Base-by-base conservation (phyloP, 2,888 invertebrate genomes). In the Drosophila mayaguana region DNA sequence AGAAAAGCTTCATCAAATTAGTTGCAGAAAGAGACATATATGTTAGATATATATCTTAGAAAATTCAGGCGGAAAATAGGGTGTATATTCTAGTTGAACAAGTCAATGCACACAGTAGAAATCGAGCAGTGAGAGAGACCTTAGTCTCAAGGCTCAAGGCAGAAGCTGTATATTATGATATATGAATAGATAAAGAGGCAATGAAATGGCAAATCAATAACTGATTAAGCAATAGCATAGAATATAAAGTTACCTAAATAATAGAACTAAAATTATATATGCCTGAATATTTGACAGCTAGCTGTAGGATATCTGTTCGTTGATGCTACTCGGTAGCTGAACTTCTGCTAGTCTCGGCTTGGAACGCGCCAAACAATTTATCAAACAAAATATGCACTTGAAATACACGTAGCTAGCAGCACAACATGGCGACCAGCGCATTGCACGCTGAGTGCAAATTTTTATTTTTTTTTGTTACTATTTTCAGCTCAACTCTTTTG, bases 361-460 rank as follows among this genome's bases (percentile, higher is more conserved):
- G 64, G 63, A 42, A 66, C 72, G 80, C 78, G 86, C 76, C 80
- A 85, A 83, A 86, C 85, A 85, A 85, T 85, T 85, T 85, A 85
- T 85, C 85, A 85, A 83, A 81, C 81, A 81, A 85, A 87, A 85
- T 85, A 85, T 85, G 85, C 84, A 85, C 85, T 85, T 87, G 81
- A 85, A 87, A 84, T 81, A 84, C 73, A 83, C 75, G 81, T 81
- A 84, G 71, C 72, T 66, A 57, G 42, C 48, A 68, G 55, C 53
- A 75, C 66, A 75, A 75, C 75, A 76, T 72, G 48, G 60, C 56
- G 42, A 28, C 50, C 65, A 55, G 63, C 67, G 51, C 65, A 59
- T 61, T 55, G 82, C 73, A 75, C 65, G 69, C 72, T 78, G 78
- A 86, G 82, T 85, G 86, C 81, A 86, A 80, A 82, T 84, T 82